These are phyloP conservation scores for Todiramphus saurophagus DNA, from an alignment of 2,113 vertebrate species.

Conservation along the genomic window DNA sequence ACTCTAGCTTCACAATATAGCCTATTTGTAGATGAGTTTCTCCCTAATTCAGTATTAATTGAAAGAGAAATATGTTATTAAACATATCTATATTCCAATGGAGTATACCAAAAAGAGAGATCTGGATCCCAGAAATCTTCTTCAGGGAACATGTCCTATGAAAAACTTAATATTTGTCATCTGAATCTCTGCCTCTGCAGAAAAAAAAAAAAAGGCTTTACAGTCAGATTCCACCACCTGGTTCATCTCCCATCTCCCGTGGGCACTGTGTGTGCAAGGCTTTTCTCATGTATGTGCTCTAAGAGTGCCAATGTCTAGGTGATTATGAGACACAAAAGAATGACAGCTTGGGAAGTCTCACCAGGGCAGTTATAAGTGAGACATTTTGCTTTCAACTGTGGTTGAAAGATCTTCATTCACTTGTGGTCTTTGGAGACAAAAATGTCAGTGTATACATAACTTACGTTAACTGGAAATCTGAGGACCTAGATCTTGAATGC, in stretches of 20 bases:
- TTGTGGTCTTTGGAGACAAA: neutral
- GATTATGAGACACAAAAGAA: neutral
- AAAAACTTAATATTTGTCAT: neutral
- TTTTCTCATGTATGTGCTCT: neutral
- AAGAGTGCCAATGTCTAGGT: neutral
- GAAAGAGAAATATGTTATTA: neutral
- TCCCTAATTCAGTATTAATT: neutral
- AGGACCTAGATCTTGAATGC: neutral
- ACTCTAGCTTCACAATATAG: neutral
- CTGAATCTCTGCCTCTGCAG: neutral
- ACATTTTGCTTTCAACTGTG: neutral
- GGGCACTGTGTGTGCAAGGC: neutral
- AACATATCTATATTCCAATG: neutral
- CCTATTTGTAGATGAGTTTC: neutral
- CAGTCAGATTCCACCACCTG: neutral
- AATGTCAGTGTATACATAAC: neutral
- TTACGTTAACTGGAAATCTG: neutral
- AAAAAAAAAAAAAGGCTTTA: neutral
- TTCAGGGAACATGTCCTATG: neutral
- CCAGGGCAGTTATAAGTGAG: neutral
- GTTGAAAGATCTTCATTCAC: neutral
- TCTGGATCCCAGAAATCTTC: neutral
- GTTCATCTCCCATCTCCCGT: neutral
- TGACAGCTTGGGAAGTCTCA: neutral
- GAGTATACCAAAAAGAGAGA: neutral